A percentile compares a stretch with the other conserved stretches of the same genome.
Evolutionary conservation across 2,797 vertebrate genomes (phyloP).

Genomic region (Buphagus erythrorhynchus): DNA sequence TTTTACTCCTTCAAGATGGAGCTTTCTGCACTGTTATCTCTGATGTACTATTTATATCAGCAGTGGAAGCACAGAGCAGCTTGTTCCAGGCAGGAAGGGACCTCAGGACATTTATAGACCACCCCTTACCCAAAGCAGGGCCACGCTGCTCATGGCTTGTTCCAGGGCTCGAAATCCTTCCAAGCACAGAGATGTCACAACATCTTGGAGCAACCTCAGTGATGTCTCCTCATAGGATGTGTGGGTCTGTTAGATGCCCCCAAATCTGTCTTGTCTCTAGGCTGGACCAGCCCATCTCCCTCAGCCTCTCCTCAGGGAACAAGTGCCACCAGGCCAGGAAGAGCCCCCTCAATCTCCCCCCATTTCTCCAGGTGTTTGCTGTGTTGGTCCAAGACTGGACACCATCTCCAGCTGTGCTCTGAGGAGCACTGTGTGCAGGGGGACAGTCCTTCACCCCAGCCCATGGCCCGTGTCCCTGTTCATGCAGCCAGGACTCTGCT

Average conservation of each 20-base stretch:
- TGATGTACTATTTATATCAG: neutral
- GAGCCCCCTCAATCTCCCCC: rapidly evolving
- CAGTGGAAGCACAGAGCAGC: neutral
- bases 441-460: neutral
- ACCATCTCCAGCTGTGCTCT: rapidly evolving
- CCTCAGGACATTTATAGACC: no score
- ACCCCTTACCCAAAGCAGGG: neutral
- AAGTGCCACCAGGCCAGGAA: rapidly evolving
- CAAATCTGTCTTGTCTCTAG: neutral
- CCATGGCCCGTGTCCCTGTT: no score
- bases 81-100: neutral
- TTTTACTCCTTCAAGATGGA: neutral
- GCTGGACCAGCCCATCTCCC: neutral
- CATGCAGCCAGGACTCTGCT: neutral
- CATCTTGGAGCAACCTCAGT: neutral
- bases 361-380: neutral
- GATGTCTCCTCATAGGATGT: rapidly evolving
- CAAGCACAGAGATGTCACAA: neutral
- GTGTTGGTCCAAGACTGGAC: neutral
- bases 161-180: neutral
- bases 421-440: rapidly evolving
- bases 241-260: neutral
- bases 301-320: neutral
- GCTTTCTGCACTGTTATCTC: neutral
- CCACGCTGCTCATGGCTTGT: neutral